A percentile compares a stretch with the other conserved stretches of the same genome.
Evolutionary conservation across 2,888 invertebrate genomes (phyloP).

Genomic region (Hermodice carunculata): DNA sequence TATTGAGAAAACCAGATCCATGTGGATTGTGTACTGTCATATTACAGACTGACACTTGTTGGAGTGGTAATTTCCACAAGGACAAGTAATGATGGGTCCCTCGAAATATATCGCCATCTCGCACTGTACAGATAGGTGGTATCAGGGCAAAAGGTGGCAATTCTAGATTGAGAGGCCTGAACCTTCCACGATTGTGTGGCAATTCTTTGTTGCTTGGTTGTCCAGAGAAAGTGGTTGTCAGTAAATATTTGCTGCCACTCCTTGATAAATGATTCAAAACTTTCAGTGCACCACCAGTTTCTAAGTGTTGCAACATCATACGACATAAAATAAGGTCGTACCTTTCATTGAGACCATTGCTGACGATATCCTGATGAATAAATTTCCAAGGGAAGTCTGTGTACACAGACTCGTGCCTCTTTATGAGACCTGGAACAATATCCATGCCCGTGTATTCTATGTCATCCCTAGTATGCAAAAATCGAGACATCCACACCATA

Average conservation of each 20-base stretch:
- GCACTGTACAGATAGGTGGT: conserved; percentile 34
- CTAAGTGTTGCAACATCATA: conserved; percentile 42
- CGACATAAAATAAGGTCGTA: conserved; percentile 41
- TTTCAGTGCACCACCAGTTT: conserved; percentile 24
- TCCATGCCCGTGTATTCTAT: conserved; percentile 45
- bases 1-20: no score
- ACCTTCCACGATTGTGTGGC: conserved; percentile 37
- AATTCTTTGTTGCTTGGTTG: conserved; percentile 29
- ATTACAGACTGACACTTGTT: no score
- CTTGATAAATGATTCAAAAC: conserved; percentile 32
- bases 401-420: conserved; percentile 30
- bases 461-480: conserved; percentile 39
- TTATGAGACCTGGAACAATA: conserved; percentile 40
- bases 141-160: conserved; percentile 35
- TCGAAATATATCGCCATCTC: conserved; percentile 36
- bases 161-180: conserved; percentile 38
- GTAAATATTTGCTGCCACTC: conserved; percentile 24
- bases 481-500: conserved; percentile 44
- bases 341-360: neutral
- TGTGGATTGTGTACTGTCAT: no score
- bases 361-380: conserved; percentile 28
- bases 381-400: conserved; percentile 29
- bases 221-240: conserved; percentile 35
- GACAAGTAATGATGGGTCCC: conserved; percentile 37
- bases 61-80: conserved; percentile 39